Evolutionary conservation across 1,140 invertebrate genomes (phyloP).

Genomic region (Orius insidiosus): DNA sequence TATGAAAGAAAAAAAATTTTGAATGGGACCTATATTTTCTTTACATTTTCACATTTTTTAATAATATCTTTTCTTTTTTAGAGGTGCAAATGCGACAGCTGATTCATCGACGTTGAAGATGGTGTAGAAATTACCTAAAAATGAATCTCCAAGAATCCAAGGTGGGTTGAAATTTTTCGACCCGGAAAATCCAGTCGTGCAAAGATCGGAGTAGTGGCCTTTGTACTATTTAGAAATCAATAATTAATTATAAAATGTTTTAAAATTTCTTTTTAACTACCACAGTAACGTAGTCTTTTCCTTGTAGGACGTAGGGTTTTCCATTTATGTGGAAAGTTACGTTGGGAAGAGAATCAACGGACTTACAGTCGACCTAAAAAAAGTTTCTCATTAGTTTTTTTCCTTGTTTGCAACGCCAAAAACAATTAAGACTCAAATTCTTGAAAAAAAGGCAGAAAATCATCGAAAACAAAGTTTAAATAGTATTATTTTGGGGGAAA

Average conservation of each 20-base stretch:
- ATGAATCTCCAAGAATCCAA: constrained; percentile 9
- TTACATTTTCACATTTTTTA: too few relatives aligned
- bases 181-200: constrained; percentile 5
- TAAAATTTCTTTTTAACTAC: constrained; percentile 1
- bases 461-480: too few relatives aligned
- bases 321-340: constrained; percentile 8
- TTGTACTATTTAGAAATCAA: not conserved
- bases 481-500: too few relatives aligned
- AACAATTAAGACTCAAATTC: not conserved
- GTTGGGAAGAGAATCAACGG: not conserved
- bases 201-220: not conserved
- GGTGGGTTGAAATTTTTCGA: not conserved
- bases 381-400: not conserved
- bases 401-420: not conserved
- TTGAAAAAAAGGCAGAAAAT: too few relatives aligned
- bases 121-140: constrained; percentile 9
- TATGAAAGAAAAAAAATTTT: too few relatives aligned
- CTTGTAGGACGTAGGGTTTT: constrained; percentile 1
- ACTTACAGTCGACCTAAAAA: constrained; percentile 1
- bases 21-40: too few relatives aligned
- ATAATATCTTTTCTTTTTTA: not conserved
- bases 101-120: constrained; percentile 3
- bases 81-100: constrained; percentile 2
- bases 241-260: not conserved
- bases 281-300: constrained; percentile 7